Evolutionary conservation across 2,113 vertebrate genomes (phyloP).

Genomic region (Jacana jacana): DNA sequence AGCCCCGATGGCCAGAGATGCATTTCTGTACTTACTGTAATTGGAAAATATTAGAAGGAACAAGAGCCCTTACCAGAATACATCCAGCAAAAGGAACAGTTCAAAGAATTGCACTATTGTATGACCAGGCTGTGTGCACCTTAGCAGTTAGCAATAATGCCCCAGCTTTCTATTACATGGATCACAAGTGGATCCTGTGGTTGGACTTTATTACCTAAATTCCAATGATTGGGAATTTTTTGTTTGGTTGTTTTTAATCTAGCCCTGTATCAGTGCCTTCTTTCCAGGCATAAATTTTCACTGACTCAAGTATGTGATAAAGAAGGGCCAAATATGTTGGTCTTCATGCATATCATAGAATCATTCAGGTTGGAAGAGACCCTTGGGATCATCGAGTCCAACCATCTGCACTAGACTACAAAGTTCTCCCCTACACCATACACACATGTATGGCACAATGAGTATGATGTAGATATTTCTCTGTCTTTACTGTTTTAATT

Average conservation of each 20-base stretch:
- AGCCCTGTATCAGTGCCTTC: neutral
- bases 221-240: too few species aligned
- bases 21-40: neutral
- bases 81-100: neutral
- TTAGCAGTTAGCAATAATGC: neutral
- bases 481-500: neutral
- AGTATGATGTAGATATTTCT: neutral
- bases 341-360: neutral
- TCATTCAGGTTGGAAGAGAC: too few species aligned
- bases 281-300: neutral
- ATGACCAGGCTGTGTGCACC: rapidly evolving
- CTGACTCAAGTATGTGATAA: neutral
- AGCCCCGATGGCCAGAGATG: neutral
- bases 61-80: neutral
- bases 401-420: too few species aligned
- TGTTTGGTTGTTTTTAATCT: too few species aligned
- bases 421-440: too few species aligned
- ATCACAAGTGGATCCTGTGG: neutral
- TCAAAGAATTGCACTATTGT: neutral
- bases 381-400: too few species aligned
- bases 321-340: neutral
- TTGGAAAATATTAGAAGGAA: neutral
- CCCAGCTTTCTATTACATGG: neutral
- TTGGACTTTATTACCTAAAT: neutral
- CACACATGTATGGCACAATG: neutral